phyloP scores from a whole-genome alignment of 2,888 invertebrate species.

The Oxycera nigricornis region DNA sequence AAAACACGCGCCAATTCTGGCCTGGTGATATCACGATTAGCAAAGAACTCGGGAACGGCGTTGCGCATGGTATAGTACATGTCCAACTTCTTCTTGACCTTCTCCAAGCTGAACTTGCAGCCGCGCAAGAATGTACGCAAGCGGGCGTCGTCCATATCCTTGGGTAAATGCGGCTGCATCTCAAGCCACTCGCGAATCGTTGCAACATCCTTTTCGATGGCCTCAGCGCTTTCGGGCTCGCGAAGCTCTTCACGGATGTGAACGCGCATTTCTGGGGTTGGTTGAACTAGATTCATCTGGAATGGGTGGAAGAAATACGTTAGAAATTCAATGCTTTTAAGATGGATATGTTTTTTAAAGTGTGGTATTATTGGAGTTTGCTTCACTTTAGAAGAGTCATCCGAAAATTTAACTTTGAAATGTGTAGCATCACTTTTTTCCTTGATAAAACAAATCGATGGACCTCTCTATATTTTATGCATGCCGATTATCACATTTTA shows the following conservation, averaged over 20 bases:
- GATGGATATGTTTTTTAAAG: no score
- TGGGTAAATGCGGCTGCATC: conserved; percentile 72
- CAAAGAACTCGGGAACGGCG: conserved; percentile 83
- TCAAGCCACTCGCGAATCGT: conserved; percentile 73
- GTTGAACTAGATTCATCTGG: conserved; percentile 70
- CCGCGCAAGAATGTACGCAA: conserved; percentile 83
- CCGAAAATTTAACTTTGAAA: no score
- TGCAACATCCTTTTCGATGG: conserved; percentile 68
- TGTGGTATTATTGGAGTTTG: no score
- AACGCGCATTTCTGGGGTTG: conserved; percentile 72
- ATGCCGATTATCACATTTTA: no score
- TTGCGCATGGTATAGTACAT: conserved; percentile 89
- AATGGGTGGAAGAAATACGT: no score
- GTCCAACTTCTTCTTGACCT: conserved; percentile 83
- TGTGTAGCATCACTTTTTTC: no score
- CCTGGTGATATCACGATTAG: conserved; percentile 75
- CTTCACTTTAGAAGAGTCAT: no score
- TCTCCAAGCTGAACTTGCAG: conserved; percentile 86
- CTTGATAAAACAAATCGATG: no score
- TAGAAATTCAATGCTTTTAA: no score
- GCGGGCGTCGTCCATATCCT: conserved; percentile 76
- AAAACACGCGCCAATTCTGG: conserved; percentile 76
- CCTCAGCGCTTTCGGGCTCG: conserved; percentile 66
- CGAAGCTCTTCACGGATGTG: conserved; percentile 74
- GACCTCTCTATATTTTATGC: no score